These are phyloP conservation scores for Mus minutoides DNA, from an alignment of 2,797 vertebrate species.

Conservation along the genomic window DNA sequence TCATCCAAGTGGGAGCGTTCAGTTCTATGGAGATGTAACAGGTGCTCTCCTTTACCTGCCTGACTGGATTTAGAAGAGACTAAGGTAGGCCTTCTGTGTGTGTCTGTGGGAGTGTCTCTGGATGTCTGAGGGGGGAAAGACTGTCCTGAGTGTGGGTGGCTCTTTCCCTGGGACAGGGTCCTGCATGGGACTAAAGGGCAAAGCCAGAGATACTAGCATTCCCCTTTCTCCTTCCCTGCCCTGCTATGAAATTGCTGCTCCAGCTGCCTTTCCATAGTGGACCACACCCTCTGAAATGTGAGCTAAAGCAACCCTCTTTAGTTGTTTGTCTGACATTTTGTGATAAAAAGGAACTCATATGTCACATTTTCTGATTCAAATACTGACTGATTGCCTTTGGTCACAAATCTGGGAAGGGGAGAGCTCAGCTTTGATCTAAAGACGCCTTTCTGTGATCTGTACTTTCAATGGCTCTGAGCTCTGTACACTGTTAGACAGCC, in stretches of 20 bases:
- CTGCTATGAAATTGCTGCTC: not conserved
- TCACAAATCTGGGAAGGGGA: not conserved
- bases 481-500: not conserved
- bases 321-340: not conserved
- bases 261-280: not conserved
- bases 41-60: not conserved
- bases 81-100: not conserved
- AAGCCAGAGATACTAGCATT: not conserved
- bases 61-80: not conserved
- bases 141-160: not conserved
- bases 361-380: not conserved
- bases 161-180: not conserved
- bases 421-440: conserved; percentile 5
- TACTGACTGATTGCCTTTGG: not conserved
- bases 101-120: not conserved
- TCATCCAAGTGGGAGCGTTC: not conserved
- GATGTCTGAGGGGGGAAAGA: not conserved
- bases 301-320: not conserved
- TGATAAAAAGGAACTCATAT: not conserved
- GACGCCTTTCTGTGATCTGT: not conserved
- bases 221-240: not conserved
- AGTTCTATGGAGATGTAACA: not conserved
- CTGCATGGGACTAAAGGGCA: not conserved
- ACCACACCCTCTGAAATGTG: not conserved
- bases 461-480: not conserved